These are phyloP conservation scores for Campoplex nolae DNA, from an alignment of 2,888 invertebrate species.

Conservation along the genomic window DNA sequence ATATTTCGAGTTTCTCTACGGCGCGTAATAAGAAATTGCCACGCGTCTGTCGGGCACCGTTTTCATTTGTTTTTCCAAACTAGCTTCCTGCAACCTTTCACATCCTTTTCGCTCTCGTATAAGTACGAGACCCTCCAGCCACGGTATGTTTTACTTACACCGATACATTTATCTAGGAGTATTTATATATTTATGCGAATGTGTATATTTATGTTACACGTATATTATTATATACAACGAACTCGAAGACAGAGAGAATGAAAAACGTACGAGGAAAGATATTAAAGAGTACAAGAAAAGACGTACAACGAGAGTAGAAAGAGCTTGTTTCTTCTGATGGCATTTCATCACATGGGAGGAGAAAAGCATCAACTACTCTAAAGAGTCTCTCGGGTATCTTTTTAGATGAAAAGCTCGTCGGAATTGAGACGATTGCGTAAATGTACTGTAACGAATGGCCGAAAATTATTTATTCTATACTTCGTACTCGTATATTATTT, in stretches of 20 bases:
- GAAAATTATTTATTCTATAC: background rate
- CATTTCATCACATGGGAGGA: conserved; percentile 6
- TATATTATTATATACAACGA: background rate
- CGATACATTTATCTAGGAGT: too few relatives aligned
- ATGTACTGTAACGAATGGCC: background rate
- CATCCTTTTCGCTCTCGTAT: conserved; percentile 12
- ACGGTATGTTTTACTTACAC: background rate
- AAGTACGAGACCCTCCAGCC: conserved; percentile 3
- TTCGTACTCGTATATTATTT: background rate
- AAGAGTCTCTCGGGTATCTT: conserved; percentile 26
- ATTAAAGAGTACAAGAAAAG: conserved; percentile 15
- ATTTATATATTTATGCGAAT: background rate
- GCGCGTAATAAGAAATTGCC: conserved; percentile 68
- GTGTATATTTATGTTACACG: conserved; percentile 6
- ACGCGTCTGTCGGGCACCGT: conserved; percentile 60
- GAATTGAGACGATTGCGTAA: conserved; percentile 11
- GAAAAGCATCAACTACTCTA: conserved; percentile 4
- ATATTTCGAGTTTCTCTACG: background rate
- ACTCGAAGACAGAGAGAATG: conserved; percentile 33
- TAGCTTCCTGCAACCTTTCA: conserved; percentile 11
- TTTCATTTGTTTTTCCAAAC: conserved; percentile 70
- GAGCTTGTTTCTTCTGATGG: conserved; percentile 31
- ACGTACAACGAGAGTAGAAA: background rate
- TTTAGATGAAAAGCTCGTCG: conserved; percentile 19
- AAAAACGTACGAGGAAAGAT: conserved; percentile 32